Base-by-base conservation (phyloP, 37 sponge, comb jelly and placozoan species). In the Ephydatia muelleri region DNA sequence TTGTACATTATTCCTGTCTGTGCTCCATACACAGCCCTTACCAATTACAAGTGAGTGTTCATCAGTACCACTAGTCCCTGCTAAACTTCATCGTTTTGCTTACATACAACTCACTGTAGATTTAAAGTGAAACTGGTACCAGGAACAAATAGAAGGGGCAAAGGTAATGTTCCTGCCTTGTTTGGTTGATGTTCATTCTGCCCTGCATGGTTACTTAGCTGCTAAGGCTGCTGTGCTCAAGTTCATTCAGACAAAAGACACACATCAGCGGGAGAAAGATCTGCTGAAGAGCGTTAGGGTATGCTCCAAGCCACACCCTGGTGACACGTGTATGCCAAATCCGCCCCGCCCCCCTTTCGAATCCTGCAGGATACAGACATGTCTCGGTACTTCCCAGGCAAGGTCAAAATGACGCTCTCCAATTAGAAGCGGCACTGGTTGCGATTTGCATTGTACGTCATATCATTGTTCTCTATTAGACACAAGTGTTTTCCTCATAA, bases 271-370 rank as follows among this genome's bases (percentile, higher is more conserved):
- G 65, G 99, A 99, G 72, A 93, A 90, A 70, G 94, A 99, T 66
- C 84, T 97, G 40, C 88, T 99, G 48, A 93, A 91, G 83, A 92
- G 94, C 81, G 83, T 97, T 35, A 96, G 93, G 88, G 99, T 97
- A 80, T 37, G 37, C 16, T 43, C 5, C 2, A 33, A 13, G 6
- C 25, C 25, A 14, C 14, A 29, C 21, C 6, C 13, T 75, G 43
- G 16, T 1, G 19, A 13, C 16, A 21, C 57, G 11, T 47, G 33
- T 19, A 38, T 32, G 8, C 67, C 9, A 2, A 9, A 35, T 19
- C 35, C 31, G 67, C 16, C 43, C 32, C 14, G 29, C 12, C 79
- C 8, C 35, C 37, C 8, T 75, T 11, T 31, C 22, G 8, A 19
- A 12, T 76, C 12, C 65, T 79, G 37, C 70, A 94, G 94, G 94